Percentiles rank a stretch among this genome's conserved stretches.
Evolutionary conservation across 2,797 vertebrate genomes (phyloP).

Genomic region (Megaceryle alcyon): DNA sequence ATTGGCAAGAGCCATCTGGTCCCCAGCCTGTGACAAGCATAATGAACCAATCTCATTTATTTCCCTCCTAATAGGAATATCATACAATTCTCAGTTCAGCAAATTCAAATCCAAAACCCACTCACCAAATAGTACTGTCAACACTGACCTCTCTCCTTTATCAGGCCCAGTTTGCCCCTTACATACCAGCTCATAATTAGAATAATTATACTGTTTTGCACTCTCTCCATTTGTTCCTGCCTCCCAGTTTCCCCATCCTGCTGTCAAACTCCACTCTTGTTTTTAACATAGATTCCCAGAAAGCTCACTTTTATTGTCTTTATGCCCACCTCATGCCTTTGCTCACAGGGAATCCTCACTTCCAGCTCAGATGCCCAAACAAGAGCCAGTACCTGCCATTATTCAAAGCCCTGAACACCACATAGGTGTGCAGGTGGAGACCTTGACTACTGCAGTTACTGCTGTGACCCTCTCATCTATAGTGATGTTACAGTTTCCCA

Average conservation of each 20-base stretch:
- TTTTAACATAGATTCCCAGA: neutral
- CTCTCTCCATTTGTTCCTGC: neutral
- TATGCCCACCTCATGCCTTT: neutral
- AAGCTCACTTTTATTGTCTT: neutral
- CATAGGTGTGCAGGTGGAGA: neutral
- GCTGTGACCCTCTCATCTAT: too few relatives aligned
- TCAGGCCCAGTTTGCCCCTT: neutral
- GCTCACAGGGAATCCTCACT: neutral
- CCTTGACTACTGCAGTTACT: neutral
- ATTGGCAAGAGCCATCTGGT: neutral
- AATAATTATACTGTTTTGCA: neutral
- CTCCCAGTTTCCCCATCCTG: fast-evolving
- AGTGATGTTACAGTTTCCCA: neutral
- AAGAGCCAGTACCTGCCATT: fast-evolving
- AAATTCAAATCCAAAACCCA: neutral
- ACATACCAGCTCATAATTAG: fast-evolving
- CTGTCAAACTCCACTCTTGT: neutral
- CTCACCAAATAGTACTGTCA: neutral
- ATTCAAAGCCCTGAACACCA: neutral
- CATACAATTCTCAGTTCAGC: neutral
- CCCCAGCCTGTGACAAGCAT: neutral
- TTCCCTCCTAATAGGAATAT: neutral
- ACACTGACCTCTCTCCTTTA: neutral
- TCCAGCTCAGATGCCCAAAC: neutral
- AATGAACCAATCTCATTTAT: neutral